Percentiles rank a stretch among this genome's conserved stretches.
phyloP scores from a whole-genome alignment of 1,140 invertebrate species.

The Acromyrmex heyeri region DNA sequence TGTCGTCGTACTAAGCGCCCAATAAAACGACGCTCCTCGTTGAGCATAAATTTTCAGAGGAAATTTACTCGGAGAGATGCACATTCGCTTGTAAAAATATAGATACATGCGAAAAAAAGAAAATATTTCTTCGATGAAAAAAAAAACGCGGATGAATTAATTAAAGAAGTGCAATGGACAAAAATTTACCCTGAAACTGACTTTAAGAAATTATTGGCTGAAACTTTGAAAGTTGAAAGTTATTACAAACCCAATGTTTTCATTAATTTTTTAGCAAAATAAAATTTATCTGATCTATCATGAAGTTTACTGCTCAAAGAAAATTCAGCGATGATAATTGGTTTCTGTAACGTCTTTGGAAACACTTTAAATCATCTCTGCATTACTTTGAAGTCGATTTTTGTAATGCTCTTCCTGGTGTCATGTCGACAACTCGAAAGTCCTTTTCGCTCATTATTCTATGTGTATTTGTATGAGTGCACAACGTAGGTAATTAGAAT shows the following conservation, averaged over 20 bases:
- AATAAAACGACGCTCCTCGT: slow-evolving; percentile 48
- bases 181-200: neutral
- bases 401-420: neutral
- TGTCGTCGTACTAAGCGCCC: slow-evolving; percentile 38
- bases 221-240: neutral
- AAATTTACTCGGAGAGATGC: neutral
- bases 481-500: slow-evolving; percentile 62
- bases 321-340: neutral
- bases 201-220: neutral
- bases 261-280: neutral
- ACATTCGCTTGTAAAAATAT: neutral
- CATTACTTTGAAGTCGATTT: neutral
- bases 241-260: neutral
- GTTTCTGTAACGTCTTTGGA: neutral
- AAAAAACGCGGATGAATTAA: neutral
- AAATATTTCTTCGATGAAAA: neutral
- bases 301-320: neutral
- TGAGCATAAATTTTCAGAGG: neutral
- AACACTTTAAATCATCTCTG: neutral
- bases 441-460: slow-evolving; percentile 13
- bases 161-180: neutral
- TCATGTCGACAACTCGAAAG: neutral
- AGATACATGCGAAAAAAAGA: neutral
- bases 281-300: neutral
- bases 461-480: slow-evolving; percentile 22